These are phyloP conservation scores for Tetragonisca angustula DNA, from an alignment of 2,888 invertebrate genomes.

Conservation along the genomic window DNA sequence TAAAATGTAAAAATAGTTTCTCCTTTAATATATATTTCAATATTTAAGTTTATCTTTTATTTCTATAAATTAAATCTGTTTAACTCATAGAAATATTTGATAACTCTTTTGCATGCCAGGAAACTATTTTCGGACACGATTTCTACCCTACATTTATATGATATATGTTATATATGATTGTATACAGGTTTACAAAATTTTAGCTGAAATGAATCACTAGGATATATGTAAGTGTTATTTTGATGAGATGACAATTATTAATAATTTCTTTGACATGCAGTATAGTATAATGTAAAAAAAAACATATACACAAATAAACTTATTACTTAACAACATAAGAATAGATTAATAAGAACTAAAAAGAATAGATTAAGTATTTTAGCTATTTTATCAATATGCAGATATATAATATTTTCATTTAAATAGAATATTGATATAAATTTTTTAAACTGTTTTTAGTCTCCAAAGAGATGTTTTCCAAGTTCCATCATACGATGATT, in stretches of 20 bases:
- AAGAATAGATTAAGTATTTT: not conserved
- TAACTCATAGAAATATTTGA: conserved; percentile 27
- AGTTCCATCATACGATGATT: conserved; percentile 95
- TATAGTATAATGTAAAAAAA: not conserved
- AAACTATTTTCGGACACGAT: conserved; percentile 64
- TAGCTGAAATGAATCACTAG: conserved; percentile 14
- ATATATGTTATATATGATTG: conserved; percentile 36
- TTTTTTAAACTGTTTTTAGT: conserved; percentile 85
- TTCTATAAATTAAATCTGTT: conserved; percentile 8
- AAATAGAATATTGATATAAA: conserved; percentile 13
- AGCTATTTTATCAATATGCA: conserved; percentile 11
- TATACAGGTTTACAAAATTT: conserved; percentile 45
- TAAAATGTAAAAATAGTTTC: conserved; percentile 26
- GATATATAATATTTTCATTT: conserved; percentile 16
- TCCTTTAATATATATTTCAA: conserved; percentile 1
- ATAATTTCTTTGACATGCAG: not conserved
- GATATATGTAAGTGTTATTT: conserved; percentile 2
- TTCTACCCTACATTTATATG: conserved; percentile 47
- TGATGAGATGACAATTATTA: not conserved
- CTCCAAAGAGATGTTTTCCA: conserved; percentile 94
- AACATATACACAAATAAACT: not conserved
- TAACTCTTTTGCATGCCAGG: conserved; percentile 58
- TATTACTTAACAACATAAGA: conserved; percentile 6
- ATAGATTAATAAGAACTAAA: not conserved
- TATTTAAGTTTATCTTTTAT: conserved; percentile 31